Conservation (phyloP, 1,140 invertebrate species). For the Helicoverpa zea region DNA sequence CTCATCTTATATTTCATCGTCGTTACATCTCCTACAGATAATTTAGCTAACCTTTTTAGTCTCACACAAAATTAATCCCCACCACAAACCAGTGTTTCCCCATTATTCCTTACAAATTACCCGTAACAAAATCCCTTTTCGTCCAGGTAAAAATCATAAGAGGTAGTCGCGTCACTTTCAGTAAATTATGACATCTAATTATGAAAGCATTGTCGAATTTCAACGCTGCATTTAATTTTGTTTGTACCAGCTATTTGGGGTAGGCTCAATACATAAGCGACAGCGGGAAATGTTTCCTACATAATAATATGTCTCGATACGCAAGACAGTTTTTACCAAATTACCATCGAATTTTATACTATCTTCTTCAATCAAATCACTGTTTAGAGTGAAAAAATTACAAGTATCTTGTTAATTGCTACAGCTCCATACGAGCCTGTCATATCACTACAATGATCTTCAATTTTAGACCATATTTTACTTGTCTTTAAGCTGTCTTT, state of each 20-base stretch:
- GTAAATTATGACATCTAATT: slow-evolving; percentile 81
- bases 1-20: too few species aligned
- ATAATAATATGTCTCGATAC: too few species aligned
- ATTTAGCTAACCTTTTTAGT: not conserved
- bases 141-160: slow-evolving; percentile 66
- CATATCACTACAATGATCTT: too few species aligned
- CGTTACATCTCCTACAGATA: not conserved
- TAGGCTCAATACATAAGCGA: not conserved
- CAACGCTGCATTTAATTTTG: slow-evolving; percentile 79
- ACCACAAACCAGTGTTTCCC: slow-evolving; percentile 23
- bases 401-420: too few species aligned
- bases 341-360: too few species aligned
- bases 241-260: slow-evolving; percentile 63
- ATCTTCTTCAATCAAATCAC: too few species aligned
- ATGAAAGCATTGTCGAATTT: slow-evolving; percentile 77
- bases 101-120: slow-evolving; percentile 43
- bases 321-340: too few species aligned
- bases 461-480: not conserved
- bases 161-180: slow-evolving; percentile 65
- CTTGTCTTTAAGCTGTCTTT: not conserved
- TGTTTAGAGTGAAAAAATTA: too few species aligned
- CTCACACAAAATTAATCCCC: not conserved
- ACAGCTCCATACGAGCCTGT: too few species aligned
- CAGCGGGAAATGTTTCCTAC: not conserved
- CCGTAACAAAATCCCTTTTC: slow-evolving; percentile 50